Conservation (phyloP, 1,140 invertebrate species). For the Drosophila nasuta region DNA sequence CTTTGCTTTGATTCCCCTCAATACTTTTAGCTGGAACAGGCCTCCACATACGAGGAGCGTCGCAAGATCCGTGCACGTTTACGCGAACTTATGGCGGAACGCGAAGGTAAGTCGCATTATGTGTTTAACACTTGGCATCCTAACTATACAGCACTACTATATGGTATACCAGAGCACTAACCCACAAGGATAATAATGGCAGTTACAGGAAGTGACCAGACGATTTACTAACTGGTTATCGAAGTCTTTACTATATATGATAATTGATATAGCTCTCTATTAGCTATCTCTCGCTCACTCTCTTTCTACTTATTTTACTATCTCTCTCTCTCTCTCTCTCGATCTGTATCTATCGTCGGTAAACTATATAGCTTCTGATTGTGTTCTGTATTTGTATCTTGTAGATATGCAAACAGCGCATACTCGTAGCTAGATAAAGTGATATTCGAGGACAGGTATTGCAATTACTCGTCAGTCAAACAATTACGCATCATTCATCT, state of each 20-base stretch:
- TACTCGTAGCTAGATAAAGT: constrained; percentile 49
- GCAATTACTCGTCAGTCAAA: constrained; percentile 12
- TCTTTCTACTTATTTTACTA: not conserved
- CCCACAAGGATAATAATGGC: constrained; percentile 15
- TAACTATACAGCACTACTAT: constrained; percentile 23
- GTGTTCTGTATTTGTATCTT: constrained; percentile 54
- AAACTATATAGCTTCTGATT: constrained; percentile 37
- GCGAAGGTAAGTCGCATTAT: constrained; percentile 87
- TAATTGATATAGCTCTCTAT: constrained; percentile 1
- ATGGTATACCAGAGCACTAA: constrained; percentile 22
- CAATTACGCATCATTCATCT: not conserved
- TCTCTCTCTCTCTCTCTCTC: not conserved
- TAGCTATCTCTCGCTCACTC: constrained; percentile 3
- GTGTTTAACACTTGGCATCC: not conserved
- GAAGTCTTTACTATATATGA: not conserved
- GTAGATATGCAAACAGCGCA: constrained; percentile 53
- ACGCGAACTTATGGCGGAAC: constrained; percentile 91
- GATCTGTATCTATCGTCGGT: constrained; percentile 19
- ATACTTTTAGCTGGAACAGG: constrained; percentile 90
- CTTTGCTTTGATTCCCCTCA: too few species aligned
- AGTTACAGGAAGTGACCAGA: constrained; percentile 10
- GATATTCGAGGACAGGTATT: constrained; percentile 43
- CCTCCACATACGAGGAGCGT: constrained; percentile 94
- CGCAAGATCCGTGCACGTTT: constrained; percentile 92
- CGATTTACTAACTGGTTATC: constrained; percentile 6